phyloP scores from a whole-genome alignment of 2,888 invertebrate species.

The Eristalinus aeneus region DNA sequence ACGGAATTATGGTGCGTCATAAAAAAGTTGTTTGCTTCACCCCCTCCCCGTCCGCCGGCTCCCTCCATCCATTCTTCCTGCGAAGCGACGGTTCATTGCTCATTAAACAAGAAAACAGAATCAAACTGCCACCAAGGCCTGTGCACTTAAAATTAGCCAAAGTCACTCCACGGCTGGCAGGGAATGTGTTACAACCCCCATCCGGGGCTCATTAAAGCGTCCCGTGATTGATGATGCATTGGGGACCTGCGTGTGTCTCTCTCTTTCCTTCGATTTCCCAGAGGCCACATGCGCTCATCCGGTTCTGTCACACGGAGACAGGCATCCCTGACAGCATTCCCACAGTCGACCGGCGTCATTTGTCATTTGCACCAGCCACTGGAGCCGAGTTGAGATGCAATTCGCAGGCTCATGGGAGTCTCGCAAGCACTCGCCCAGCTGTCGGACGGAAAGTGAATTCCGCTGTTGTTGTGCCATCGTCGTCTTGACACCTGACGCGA shows the following conservation, averaged over 20 bases:
- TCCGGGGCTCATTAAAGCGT: background rate
- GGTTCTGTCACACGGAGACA: background rate
- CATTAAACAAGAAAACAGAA: background rate
- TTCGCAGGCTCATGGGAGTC: background rate
- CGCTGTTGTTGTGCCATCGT: background rate
- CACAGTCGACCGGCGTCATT: background rate
- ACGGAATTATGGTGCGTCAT: background rate
- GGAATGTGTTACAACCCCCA: background rate
- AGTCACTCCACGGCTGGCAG: background rate
- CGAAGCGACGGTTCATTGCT: background rate
- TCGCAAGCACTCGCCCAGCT: background rate
- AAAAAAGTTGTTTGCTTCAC: background rate
- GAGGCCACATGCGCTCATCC: background rate
- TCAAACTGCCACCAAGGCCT: background rate
- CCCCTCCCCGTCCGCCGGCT: background rate
- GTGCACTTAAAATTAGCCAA: background rate
- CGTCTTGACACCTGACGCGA: conserved; percentile 30
- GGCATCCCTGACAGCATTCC: background rate
- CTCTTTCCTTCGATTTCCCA: background rate
- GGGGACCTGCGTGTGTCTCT: background rate
- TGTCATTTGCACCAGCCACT: background rate
- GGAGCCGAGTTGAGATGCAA: background rate
- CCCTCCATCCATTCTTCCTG: background rate
- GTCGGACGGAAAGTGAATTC: background rate
- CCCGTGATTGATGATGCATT: background rate